Evolutionary conservation across 1,140 invertebrate species (phyloP), one percentile per base, ranked within the genome.

Genomic region (Tetranychus cinnabarinus): DNA sequence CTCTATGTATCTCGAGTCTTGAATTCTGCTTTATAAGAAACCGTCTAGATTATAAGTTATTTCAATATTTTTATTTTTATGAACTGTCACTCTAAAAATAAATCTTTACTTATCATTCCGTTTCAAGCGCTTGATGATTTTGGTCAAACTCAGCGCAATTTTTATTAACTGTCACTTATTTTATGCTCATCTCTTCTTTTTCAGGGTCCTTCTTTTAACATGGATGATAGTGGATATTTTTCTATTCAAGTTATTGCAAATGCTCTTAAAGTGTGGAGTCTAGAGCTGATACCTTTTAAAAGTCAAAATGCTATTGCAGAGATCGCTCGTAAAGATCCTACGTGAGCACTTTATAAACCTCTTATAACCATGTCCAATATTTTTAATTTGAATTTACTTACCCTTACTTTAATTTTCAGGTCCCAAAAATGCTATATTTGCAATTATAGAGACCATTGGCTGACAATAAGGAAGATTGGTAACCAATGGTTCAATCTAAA

Each of bases 181-280:
- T 52, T 23, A n/a, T 23, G 31, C 1, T 52, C 23, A 8, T 52
- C n/a, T 52, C 12, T 31, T 72, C 66, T 66, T 67, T 72, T 73
- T 57, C 66, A 81, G 79, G 81, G 84, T 78, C 82, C 82, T n/a
- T 87, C 85, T 2, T 78, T 75, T 46, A 88, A 89, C 72, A 83
- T 85, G 76, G 85, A 88, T 70, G 85, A 89, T 72, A 85, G 82
- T 73, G 86, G 86, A 36, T 88, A 82, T 72, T 90, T 90, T 72
- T 87, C 85, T 39, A 80, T 90, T 50, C 85, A 90, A 80, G 83
- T 85, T 5, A 80, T 84, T 62, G 80, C 76, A 64, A 77, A 76
- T 71, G 83, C 83, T 3, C 70, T 87, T 42, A 76, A 79, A 71
- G 79, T 84, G 15, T 85, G 82, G 80, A 77, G 77, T 61, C 72